phyloP scores from a whole-genome alignment of 2,113 vertebrate genomes.

The Corythornis vintsioides region DNA sequence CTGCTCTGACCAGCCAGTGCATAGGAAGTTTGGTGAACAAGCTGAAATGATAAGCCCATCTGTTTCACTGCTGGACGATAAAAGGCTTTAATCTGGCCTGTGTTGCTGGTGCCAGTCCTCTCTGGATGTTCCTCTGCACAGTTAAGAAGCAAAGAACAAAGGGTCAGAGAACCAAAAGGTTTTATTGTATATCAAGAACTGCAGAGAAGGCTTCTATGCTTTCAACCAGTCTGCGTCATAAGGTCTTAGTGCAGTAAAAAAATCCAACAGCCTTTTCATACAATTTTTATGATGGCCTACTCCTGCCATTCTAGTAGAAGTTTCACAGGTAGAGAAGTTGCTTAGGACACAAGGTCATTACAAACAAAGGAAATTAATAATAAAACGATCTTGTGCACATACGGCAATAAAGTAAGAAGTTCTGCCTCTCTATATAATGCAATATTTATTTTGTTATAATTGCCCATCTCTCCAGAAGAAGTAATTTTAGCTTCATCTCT shows the following conservation, averaged over 20 bases:
- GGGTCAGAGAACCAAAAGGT: background rate
- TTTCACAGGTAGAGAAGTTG: background rate
- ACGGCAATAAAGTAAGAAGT: background rate
- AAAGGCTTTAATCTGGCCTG: background rate
- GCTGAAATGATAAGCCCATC: background rate
- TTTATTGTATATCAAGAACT: background rate
- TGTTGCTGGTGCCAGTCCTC: background rate
- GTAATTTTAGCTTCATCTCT: background rate
- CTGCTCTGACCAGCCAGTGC: background rate
- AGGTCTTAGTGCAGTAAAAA: background rate
- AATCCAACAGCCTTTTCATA: background rate
- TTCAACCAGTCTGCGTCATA: background rate
- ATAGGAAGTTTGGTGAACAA: background rate
- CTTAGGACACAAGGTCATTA: background rate
- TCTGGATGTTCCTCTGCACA: background rate
- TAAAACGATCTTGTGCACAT: background rate
- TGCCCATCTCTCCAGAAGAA: background rate
- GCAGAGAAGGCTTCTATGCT: background rate
- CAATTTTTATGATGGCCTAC: background rate
- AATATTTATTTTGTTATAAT: background rate
- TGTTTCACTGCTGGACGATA: background rate
- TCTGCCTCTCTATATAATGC: background rate
- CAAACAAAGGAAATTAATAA: background rate
- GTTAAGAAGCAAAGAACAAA: background rate
- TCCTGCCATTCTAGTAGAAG: background rate